Conservation (phyloP, 2,888 invertebrate genomes). For the Pterostichus madidus region DNA sequence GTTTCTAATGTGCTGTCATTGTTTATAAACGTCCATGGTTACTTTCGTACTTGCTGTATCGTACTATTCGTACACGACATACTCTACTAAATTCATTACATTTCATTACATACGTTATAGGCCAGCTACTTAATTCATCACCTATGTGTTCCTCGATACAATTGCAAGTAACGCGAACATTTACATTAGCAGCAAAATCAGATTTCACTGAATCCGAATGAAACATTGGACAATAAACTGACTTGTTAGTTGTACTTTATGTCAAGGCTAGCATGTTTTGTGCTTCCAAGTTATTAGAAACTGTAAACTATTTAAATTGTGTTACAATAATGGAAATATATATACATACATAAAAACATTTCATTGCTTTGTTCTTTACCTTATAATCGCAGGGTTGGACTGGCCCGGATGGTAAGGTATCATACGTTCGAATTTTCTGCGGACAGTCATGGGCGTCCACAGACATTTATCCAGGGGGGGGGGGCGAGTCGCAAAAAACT, state of each 20-base stretch:
- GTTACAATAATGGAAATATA: slow-evolving; percentile 71
- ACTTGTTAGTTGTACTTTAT: slow-evolving; percentile 69
- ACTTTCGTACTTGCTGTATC: slow-evolving; percentile 21
- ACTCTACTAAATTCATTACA: too few species aligned
- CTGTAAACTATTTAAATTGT: slow-evolving; percentile 74
- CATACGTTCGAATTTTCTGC: too few species aligned
- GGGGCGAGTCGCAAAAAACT: too few species aligned
- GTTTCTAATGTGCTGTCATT: slow-evolving; percentile 38
- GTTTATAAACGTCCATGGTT: slow-evolving; percentile 44
- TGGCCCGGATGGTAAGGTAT: too few species aligned
- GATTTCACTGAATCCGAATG: slow-evolving; percentile 48
- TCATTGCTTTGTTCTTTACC: not conserved
- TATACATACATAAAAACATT: slow-evolving; percentile 36
- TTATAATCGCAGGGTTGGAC: too few species aligned
- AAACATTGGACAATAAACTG: slow-evolving; percentile 61
- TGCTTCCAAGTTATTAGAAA: slow-evolving; percentile 75
- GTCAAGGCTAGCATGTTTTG: slow-evolving; percentile 75
- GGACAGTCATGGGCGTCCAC: too few species aligned
- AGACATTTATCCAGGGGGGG: too few species aligned
- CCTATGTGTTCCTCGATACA: slow-evolving; percentile 57
- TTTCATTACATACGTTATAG: slow-evolving; percentile 9
- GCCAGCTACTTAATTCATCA: slow-evolving; percentile 41
- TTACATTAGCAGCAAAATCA: slow-evolving; percentile 67
- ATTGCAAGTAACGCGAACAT: slow-evolving; percentile 59
- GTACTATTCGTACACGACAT: slow-evolving; percentile 9